Conservation (phyloP, 2,797 vertebrate genomes). For the Argentina silus region DNA sequence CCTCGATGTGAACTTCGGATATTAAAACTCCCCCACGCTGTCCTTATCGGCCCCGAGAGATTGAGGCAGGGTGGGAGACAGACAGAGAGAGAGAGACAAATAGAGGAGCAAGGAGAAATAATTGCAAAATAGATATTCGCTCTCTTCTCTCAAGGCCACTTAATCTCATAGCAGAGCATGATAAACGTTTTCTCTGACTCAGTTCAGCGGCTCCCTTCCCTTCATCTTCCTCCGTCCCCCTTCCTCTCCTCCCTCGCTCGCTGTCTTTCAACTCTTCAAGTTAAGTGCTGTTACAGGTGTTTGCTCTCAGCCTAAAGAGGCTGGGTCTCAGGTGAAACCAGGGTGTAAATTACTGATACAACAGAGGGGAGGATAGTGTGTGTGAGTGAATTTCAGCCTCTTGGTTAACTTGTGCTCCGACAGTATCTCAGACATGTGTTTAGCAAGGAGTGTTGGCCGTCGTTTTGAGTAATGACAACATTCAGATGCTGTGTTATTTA, state of each 20-base stretch:
- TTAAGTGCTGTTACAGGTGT: constrained; percentile 27
- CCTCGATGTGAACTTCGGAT: constrained; percentile 41
- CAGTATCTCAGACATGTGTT: constrained; percentile 28
- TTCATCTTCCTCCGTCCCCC: constrained; percentile 48
- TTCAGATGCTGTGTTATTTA: constrained; percentile 40
- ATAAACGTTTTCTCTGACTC: constrained; percentile 54
- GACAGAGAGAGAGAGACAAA: background rate
- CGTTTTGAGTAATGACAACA: constrained; percentile 36
- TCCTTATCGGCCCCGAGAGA: background rate
- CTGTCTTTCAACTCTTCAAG: constrained; percentile 37
- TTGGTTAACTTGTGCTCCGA: constrained; percentile 2
- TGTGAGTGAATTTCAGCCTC: constrained; percentile 1
- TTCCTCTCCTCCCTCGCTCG: constrained; percentile 16
- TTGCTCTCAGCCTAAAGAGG: constrained; percentile 37
- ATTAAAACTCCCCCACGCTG: constrained; percentile 9
- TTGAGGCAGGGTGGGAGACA: background rate
- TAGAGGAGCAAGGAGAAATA: constrained; percentile 21
- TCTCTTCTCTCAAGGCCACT: constrained; percentile 46
- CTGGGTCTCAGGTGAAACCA: constrained; percentile 24
- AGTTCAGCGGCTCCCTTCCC: constrained; percentile 41
- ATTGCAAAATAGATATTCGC: constrained; percentile 40
- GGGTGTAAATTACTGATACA: constrained; percentile 33
- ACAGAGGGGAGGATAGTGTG: background rate
- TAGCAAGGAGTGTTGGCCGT: constrained; percentile 15
- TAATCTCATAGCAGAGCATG: constrained; percentile 45